phyloP scores from a whole-genome alignment of 2,113 vertebrate genomes.

The Prunella fulvescens region DNA sequence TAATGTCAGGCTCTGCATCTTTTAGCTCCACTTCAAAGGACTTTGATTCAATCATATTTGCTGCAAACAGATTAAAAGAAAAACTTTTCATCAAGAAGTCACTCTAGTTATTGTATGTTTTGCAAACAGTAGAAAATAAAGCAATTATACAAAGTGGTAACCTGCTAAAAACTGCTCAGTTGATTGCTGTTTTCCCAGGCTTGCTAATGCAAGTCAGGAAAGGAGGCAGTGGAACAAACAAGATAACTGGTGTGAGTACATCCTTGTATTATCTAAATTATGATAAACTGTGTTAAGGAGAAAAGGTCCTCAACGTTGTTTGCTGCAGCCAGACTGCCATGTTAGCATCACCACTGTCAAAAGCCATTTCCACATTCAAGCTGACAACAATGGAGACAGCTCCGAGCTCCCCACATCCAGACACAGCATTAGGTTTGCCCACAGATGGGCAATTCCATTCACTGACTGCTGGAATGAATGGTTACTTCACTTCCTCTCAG shows the following conservation, averaged over 20 bases:
- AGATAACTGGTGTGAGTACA: background rate
- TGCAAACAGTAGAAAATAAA: background rate
- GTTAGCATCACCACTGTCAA: background rate
- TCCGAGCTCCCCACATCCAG: background rate
- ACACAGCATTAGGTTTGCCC: background rate
- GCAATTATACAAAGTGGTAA: background rate
- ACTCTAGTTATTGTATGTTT: background rate
- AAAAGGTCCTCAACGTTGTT: background rate
- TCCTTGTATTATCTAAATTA: background rate
- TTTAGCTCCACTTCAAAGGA: conserved; percentile 95
- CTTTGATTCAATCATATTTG: conserved; percentile 96
- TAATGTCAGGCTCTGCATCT: conserved; percentile 94
- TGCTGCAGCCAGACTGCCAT: background rate
- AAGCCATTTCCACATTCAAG: background rate
- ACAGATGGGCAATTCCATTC: background rate
- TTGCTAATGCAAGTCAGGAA: background rate
- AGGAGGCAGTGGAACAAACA: background rate
- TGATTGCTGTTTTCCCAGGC: background rate
- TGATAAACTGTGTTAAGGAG: background rate
- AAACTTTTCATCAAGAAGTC: background rate
- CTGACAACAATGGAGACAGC: background rate
- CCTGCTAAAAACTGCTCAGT: background rate
- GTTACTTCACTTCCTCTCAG: background rate
- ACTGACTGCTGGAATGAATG: background rate
- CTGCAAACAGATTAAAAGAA: conserved; percentile 67